Conservation (phyloP, 2,888 invertebrate species). For the Drosophila melanosoma region DNA sequence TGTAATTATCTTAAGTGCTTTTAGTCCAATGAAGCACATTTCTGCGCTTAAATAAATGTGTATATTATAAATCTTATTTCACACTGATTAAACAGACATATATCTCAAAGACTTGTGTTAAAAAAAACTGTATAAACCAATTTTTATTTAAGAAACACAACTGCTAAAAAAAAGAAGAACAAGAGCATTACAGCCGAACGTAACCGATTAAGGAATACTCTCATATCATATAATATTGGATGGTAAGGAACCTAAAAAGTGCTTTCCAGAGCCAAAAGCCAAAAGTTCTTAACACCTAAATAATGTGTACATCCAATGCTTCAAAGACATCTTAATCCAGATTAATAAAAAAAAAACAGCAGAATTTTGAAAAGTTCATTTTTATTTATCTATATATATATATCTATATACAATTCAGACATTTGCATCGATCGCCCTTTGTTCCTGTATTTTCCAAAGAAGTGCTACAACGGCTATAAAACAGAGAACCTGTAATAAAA, state of each 20-base stretch:
- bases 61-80: not conserved
- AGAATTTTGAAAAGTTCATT: too few species aligned
- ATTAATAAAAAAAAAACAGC: too few species aligned
- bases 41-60: not conserved
- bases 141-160: not conserved
- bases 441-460: not conserved
- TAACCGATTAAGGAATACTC: too few species aligned
- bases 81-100: not conserved
- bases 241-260: too few species aligned
- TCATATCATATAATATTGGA: too few species aligned
- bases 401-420: not conserved
- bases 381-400: too few species aligned
- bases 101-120: not conserved
- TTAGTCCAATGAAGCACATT: slow-evolving; percentile 29
- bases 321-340: too few species aligned
- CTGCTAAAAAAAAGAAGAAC: not conserved
- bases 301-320: too few species aligned
- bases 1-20: slow-evolving; percentile 1
- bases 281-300: too few species aligned
- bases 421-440: not conserved
- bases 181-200: too few species aligned
- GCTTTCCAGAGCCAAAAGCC: too few species aligned
- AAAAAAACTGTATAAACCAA: not conserved
- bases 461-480: not conserved
- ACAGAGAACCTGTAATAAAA: slow-evolving; percentile 9